These are phyloP conservation scores for Pristionchus entomophagus DNA, from an alignment of 2,888 invertebrate genomes.

Conservation along the genomic window DNA sequence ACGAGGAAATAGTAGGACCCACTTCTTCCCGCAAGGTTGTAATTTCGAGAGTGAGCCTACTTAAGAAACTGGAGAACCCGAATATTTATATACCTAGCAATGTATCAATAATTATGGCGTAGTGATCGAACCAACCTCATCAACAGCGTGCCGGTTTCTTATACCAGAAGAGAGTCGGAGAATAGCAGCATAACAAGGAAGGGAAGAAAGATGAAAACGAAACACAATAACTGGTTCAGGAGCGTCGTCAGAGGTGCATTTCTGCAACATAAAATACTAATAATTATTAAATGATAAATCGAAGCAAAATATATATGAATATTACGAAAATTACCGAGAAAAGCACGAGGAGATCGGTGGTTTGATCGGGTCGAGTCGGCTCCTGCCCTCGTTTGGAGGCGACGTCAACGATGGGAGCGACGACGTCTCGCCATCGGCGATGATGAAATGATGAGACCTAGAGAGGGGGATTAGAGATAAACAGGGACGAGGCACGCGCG, in stretches of 20 bases:
- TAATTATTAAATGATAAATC: too few species aligned
- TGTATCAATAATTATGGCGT: too few species aligned
- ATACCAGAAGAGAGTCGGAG: not conserved
- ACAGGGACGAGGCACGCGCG: not conserved
- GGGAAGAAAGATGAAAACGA: not conserved
- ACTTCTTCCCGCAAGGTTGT: too few species aligned
- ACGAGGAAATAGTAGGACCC: too few species aligned
- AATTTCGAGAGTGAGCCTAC: too few species aligned
- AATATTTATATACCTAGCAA: too few species aligned
- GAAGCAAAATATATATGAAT: too few species aligned
- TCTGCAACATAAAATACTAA: not conserved
- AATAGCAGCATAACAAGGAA: not conserved
- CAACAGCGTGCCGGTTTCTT: conserved; percentile 7
- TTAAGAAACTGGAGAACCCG: too few species aligned
- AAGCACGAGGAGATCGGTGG: not conserved
- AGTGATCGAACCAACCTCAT: not conserved
- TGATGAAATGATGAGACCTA: conserved; percentile 13
- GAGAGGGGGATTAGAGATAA: not conserved
- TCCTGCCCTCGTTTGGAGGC: conserved; percentile 23
- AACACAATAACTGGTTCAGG: not conserved
- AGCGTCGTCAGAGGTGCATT: not conserved
- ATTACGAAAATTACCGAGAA: not conserved
- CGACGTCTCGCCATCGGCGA: not conserved
- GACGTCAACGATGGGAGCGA: not conserved
- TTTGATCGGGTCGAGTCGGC: not conserved